Evolutionary conservation across 1,140 invertebrate species (phyloP).

Genomic region (Protaetia brevitarsis): DNA sequence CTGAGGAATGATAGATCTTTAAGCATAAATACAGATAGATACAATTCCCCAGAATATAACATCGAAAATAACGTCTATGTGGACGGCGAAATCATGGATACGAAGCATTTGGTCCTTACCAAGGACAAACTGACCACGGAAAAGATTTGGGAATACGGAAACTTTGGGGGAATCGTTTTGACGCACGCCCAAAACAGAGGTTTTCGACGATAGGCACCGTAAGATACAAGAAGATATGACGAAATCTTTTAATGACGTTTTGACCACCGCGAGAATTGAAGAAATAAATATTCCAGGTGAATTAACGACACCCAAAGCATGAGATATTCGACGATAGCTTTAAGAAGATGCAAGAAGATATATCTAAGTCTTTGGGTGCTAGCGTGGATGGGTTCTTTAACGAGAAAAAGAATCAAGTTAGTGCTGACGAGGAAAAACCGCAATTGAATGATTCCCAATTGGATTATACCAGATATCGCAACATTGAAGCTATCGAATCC

Average conservation of each 20-base stretch:
- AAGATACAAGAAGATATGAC: constrained; percentile 12
- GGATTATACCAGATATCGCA: constrained; percentile 10
- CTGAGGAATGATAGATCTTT: constrained; percentile 31
- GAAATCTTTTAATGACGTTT: constrained; percentile 14
- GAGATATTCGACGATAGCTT: neutral
- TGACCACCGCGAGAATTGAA: neutral
- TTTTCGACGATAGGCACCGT: constrained; percentile 23
- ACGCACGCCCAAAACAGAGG: constrained; percentile 38
- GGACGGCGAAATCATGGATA: constrained; percentile 31
- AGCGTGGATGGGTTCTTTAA: neutral
- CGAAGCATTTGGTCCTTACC: constrained; percentile 30
- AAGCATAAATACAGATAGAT: constrained; percentile 40
- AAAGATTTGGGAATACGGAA: constrained; percentile 8
- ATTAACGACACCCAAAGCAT: constrained; percentile 1
- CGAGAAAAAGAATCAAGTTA: neutral
- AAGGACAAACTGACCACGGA: constrained; percentile 21
- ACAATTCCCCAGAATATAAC: constrained; percentile 39
- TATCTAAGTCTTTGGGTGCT: neutral
- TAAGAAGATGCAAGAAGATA: neutral
- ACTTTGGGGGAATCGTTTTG: constrained; percentile 31
- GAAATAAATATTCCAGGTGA: neutral
- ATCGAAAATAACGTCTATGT: constrained; percentile 42
- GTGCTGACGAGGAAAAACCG: neutral
- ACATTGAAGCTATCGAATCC: neutral
- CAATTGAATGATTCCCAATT: constrained; percentile 19